Evolutionary conservation across 1,140 invertebrate genomes (phyloP).

Genomic region (Drosophila novamexicana): DNA sequence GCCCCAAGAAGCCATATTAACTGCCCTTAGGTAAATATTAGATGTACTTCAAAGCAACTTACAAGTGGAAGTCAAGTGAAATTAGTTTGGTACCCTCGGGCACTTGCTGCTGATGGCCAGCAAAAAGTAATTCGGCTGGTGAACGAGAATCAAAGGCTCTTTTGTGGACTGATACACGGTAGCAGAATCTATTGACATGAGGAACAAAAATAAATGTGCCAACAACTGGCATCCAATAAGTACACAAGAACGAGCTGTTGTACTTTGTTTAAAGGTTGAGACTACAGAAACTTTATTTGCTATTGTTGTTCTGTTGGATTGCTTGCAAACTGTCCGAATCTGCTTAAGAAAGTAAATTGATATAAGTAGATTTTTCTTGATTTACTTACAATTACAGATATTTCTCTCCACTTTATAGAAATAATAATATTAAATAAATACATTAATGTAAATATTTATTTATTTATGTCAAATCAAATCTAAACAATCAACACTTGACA

Average conservation of each 20-base stretch:
- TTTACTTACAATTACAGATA: too few species aligned
- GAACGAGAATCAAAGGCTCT: conserved; percentile 2
- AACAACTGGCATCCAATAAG: conserved; percentile 19
- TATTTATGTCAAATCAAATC: not conserved
- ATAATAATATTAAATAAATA: too few species aligned
- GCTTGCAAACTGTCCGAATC: not conserved
- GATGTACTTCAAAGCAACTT: conserved; percentile 9
- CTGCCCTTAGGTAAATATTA: conserved; percentile 12
- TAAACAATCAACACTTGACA: not conserved
- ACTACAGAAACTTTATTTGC: conserved; percentile 1
- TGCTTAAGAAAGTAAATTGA: not conserved
- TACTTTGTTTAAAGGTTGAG: conserved; percentile 3
- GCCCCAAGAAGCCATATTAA: not conserved
- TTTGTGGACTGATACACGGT: too few species aligned
- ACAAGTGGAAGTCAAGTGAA: conserved; percentile 3
- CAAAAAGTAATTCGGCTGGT: conserved; percentile 13
- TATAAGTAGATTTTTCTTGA: not conserved
- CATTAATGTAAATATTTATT: not conserved
- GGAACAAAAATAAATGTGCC: conserved; percentile 25
- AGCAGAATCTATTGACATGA: conserved; percentile 12
- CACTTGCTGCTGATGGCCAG: conserved; percentile 14
- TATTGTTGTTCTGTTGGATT: not conserved
- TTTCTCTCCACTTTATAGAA: too few species aligned
- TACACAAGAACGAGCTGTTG: too few species aligned
- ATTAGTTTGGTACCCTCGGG: conserved; percentile 19